Base-by-base conservation (phyloP, 2,113 vertebrate species). In the Aramus guarauna region DNA sequence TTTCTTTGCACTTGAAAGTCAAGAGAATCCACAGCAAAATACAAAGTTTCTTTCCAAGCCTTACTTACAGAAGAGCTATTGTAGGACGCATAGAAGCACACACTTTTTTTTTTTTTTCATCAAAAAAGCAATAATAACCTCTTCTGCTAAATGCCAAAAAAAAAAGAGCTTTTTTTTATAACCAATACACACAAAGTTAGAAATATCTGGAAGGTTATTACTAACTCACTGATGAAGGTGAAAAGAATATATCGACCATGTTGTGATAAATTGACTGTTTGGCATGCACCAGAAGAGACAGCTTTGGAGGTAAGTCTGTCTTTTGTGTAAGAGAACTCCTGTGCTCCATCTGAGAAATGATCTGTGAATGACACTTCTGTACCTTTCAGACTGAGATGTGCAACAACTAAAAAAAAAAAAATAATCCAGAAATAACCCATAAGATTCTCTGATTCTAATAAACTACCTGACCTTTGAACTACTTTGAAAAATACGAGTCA, bases 1-100 rank as follows among this genome's bases (percentile, higher is more conserved):
- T 81, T 92, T 78, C 30, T 76, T 43, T 71, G 18, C 27, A 56
- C 7, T 75, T 76, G 19, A 88, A 94, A 85, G 48, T 93, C n/a
- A 88, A 94, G 91, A 85, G 30, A 85, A 82, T 71, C 18, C 79
- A 85, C 43, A 96, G 59, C 16, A 85, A 94, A 96, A 92, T 56
- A 20, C 2, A 14, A 81, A 92, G 39, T 67, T 82, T 36, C 18
- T 27, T 81, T 89, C 30, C 63, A 89, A 58, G 39, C 8, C 43
- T 85, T 76, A 71, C n/a, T 67, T 85, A 88, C 17, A 55, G 53
- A 92, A 95, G 11, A 88, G 8, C 5, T 88, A 32, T 71, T 80
- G 53, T n/a, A 63, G 34, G 20, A 32, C 12, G 69, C 13, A 53
- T 5, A 26, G 32, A 90, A 66, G 20, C 18, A 29, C 13, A 48